phyloP scores from a whole-genome alignment of 1,140 invertebrate species.

The Leptestheria dahalacensis region DNA sequence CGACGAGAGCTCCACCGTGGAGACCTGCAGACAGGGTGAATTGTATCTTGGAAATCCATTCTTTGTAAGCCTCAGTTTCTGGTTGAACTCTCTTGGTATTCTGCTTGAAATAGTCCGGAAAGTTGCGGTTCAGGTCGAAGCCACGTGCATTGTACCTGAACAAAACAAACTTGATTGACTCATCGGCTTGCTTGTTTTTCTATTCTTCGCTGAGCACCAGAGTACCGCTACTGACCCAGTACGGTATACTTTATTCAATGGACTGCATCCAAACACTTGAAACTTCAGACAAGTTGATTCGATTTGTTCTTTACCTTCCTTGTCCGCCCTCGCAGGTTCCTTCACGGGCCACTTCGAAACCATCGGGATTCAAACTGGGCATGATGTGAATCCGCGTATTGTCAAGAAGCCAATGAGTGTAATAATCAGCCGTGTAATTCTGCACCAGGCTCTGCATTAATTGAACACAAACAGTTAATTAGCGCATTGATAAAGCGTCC shows the following conservation, averaged over 20 bases:
- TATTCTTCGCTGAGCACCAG: too few species aligned
- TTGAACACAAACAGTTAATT: too few species aligned
- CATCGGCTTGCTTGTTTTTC: too few species aligned
- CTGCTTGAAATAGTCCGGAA: slow-evolving; percentile 30
- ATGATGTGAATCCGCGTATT: slow-evolving; percentile 37
- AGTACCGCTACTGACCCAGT: background rate
- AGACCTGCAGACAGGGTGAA: slow-evolving; percentile 39
- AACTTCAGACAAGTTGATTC: too few species aligned
- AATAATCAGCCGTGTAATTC: slow-evolving; percentile 29
- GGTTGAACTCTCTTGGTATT: slow-evolving; percentile 23
- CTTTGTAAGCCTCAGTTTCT: slow-evolving; percentile 30
- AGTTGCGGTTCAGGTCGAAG: slow-evolving; percentile 33
- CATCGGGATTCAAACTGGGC: slow-evolving; percentile 38
- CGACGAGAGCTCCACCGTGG: slow-evolving; percentile 24
- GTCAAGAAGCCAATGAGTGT: slow-evolving; percentile 31
- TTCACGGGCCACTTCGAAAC: slow-evolving; percentile 28
- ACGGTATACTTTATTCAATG: too few species aligned
- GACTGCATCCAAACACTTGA: too few species aligned
- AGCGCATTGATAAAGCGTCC: too few species aligned
- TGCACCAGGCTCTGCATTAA: slow-evolving; percentile 30
- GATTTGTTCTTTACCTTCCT: slow-evolving; percentile 24
- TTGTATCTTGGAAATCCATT: slow-evolving; percentile 30
- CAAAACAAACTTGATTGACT: background rate
- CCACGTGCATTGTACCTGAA: slow-evolving; percentile 23
- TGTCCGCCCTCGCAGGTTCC: slow-evolving; percentile 30